A percentile compares a stretch with the other conserved stretches of the same genome.
Evolutionary conservation across 1,140 invertebrate species (phyloP).

Genomic region (Galleria mellonella): DNA sequence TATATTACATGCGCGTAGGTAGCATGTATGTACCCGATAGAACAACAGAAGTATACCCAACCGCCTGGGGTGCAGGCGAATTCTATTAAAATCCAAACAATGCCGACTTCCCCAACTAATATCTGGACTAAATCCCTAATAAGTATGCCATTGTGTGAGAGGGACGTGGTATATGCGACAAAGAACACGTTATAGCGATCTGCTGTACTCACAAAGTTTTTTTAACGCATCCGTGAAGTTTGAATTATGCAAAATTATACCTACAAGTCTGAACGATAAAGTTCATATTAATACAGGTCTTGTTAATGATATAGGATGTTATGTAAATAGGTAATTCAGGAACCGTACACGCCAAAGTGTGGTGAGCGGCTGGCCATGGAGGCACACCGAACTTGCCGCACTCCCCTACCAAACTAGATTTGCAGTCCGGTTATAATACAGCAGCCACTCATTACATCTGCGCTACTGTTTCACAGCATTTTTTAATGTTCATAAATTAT

Average conservation of each 20-base stretch:
- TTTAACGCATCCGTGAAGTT: slow-evolving; percentile 6
- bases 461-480: slow-evolving; percentile 44
- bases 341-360: slow-evolving; percentile 57
- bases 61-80: slow-evolving; percentile 51
- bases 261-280: slow-evolving; percentile 4
- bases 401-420: slow-evolving; percentile 69
- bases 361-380: slow-evolving; percentile 69
- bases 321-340: slow-evolving; percentile 16
- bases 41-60: slow-evolving; percentile 21
- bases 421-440: slow-evolving; percentile 69
- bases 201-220: slow-evolving; percentile 17
- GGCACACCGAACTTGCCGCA: slow-evolving; percentile 70
- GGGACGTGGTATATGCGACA: slow-evolving; percentile 65
- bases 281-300: slow-evolving; percentile 15
- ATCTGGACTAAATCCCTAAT: slow-evolving; percentile 74
- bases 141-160: slow-evolving; percentile 73
- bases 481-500: slow-evolving; percentile 32
- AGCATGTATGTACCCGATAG: not conserved
- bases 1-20: slow-evolving; percentile 14
- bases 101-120: slow-evolving; percentile 68
- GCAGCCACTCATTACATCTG: slow-evolving; percentile 60
- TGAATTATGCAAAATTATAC: too few species aligned
- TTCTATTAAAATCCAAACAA: slow-evolving; percentile 73
- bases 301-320: slow-evolving; percentile 26
- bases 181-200: slow-evolving; percentile 71